Base-by-base conservation (phyloP, 1,140 invertebrate genomes). In the Drosophila kepulauana region DNA sequence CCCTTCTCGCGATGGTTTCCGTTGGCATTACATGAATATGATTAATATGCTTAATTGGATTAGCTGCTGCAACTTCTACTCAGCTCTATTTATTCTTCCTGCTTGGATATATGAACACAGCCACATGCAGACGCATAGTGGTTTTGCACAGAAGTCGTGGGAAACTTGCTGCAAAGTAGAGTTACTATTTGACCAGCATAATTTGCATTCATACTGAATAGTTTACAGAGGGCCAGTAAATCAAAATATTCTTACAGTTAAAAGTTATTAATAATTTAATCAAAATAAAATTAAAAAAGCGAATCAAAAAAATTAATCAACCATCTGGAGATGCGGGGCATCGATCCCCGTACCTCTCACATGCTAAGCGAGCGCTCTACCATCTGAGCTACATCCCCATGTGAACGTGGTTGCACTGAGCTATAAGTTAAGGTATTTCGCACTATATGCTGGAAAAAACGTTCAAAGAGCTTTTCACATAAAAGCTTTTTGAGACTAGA, bases 341-440 rank as follows among this genome's bases (percentile, higher is more conserved):
- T 96, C 95, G 95, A 96, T 96, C 95, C 95, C 94, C 94, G 95
- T 96, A 96, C 95, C 95, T 96, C 95, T 96, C 95, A 94, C 95
- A 96, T 96, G 95, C 95, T 96, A 96, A 96, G 95, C 95, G 95
- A 96, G 95, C 95, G 95, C 95, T 96, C 95, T 96, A 96, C 95
- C 95, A 95, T 95, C 94, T 96, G 72, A 79, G 73, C 80, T 71
- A 82, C 59, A 76, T 69, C 80, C 70, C 75, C 70, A 25, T 48
- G 1, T 80, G 20, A 6, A 0, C 0, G 0, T 0, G 0, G 0
- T 0, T 1, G 3, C 67, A 56, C 56, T 56, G 38, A 56, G 15
- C n/a, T 33, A 0, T 1, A 5, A 75, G 0, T 5, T 75, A 71
- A 16, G 11, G 15, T 0, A 20, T 41, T 30, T 45, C 6, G 2